Conservation (phyloP, 1,140 invertebrate species). For the Penaeus vannamei region DNA sequence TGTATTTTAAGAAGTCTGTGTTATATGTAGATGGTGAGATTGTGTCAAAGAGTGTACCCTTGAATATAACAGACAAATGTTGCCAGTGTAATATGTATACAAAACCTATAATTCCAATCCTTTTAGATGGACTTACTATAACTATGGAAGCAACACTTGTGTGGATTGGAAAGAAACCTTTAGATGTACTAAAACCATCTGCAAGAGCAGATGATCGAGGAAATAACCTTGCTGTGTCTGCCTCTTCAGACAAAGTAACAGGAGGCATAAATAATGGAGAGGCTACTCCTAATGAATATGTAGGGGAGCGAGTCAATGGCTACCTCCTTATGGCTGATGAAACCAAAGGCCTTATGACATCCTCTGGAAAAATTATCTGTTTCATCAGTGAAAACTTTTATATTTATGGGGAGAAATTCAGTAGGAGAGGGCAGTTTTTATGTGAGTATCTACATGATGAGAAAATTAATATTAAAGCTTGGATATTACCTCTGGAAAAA, state of each 20-base stretch:
- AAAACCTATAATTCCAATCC: neutral
- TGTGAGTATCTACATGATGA: neutral
- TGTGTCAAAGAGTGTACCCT: neutral
- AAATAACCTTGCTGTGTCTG: neutral
- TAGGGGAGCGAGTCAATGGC: neutral
- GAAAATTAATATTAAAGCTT: constrained; percentile 27
- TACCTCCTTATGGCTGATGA: constrained; percentile 21
- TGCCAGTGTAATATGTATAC: constrained; percentile 37
- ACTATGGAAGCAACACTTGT: constrained; percentile 43
- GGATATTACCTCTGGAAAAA: constrained; percentile 39
- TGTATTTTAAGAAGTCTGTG: constrained; percentile 23
- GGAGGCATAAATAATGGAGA: neutral
- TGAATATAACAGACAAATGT: constrained; percentile 14
- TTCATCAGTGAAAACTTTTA: constrained; percentile 45
- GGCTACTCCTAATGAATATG: constrained; percentile 3
- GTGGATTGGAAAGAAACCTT: constrained; percentile 47
- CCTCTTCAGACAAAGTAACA: neutral
- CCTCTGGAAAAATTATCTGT: constrained; percentile 18
- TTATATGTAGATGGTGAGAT: constrained; percentile 46
- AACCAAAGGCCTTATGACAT: constrained; percentile 12
- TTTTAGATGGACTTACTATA: constrained; percentile 13
- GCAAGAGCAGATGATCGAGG: neutral
- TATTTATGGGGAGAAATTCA: constrained; percentile 49
- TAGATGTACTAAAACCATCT: neutral
- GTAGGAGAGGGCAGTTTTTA: neutral